Evolutionary conservation across 2,797 vertebrate genomes (phyloP), one percentile per base, ranked within the genome.

Genomic region (Liasis olivaceus): DNA sequence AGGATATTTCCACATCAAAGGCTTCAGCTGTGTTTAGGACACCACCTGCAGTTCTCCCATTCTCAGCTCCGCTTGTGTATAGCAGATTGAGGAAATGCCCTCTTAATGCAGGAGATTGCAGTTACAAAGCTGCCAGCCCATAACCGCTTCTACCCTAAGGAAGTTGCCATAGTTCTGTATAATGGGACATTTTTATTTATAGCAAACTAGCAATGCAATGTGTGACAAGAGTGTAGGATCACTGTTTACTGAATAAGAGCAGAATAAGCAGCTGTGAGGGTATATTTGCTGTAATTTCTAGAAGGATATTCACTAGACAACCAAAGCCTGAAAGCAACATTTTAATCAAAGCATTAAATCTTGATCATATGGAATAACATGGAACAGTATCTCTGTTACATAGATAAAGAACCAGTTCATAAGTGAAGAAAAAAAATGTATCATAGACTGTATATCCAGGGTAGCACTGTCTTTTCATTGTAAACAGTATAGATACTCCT

Each of bases 1-100:
- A 88, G 89, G 89, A 88, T 91, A 91, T 93, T 88, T 93, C 89
- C 89, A 93, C 85, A 93, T 93, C 92, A 93, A 91, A 93, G 51
- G 60, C 85, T 91, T 92, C 91, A 92, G 88, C 88, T 89, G 91
- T 63, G 88, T 86, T 92, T 90, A 93, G 92, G 92, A 93, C 92
- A 91, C 92, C 69, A 93, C 92, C 89, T 91, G 92, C 89, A 72
- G 51, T 87, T 93, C 92, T 86, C 85, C 69, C 59, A 88, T 66
- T 91, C 85, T 88, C 89, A 88, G 85, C 89, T 88, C 86, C 64
- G 51, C 86, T 91, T 93, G 69, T 66, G 36, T 91, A n/a, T 84
- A 88, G 60, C 59, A 66, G 92, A 93, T 31, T 88, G 89, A 91
- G 85, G 85, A 91, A 91, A 93, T 90, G 89, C 92, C 66, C 72